Evolutionary conservation across 2,888 invertebrate genomes (phyloP), one percentile per base, ranked within the genome.

Genomic region (Drosophila formosana): DNA sequence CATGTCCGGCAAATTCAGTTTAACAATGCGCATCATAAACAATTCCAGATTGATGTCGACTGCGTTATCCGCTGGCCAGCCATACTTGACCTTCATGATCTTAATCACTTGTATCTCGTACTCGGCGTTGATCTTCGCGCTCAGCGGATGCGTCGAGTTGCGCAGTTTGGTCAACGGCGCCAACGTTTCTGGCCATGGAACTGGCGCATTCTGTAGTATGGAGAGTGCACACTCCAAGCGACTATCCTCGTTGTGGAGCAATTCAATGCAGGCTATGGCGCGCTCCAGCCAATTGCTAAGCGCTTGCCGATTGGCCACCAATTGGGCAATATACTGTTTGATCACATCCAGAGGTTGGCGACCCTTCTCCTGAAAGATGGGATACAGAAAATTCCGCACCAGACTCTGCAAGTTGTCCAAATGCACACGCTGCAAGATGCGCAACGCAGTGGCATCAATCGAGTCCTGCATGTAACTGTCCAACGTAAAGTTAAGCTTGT

Each of bases 11-110:
- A 92, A 69, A 67, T 91, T 80, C 37, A 91, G 57, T 75, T 92
- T 91, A 0, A 93, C 75, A 56, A 93, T 91, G n/a, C 92, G 91
- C 75, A 89, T 90, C 73, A 91, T 85, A 25, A 91, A 90, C 6
- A 92, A 77, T 73, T 90, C 90, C 49, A 92, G 82, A 68, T 91
- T 90, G 18, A 88, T 84, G 50, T 91, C 89, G 0, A 80, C 73
- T 4, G 86, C 78, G 26, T 83, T 82, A 61, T 92, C 90, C 0
- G 89, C 88, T 2, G 91, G 89, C 92, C 93, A 93, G 32, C 90
- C 91, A 62, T 93, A 93, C 76, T 93, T 92, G 1, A 87, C 87
- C 78, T 92, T 92, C 88, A 93, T 91, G 13, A 92, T 91, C 82
- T 92, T 92, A 6, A 93, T 91, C 7, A 89, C 89, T 81, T 93